Conservation (phyloP, 2,113 vertebrate species). For the Ceratotherium simum region DNA sequence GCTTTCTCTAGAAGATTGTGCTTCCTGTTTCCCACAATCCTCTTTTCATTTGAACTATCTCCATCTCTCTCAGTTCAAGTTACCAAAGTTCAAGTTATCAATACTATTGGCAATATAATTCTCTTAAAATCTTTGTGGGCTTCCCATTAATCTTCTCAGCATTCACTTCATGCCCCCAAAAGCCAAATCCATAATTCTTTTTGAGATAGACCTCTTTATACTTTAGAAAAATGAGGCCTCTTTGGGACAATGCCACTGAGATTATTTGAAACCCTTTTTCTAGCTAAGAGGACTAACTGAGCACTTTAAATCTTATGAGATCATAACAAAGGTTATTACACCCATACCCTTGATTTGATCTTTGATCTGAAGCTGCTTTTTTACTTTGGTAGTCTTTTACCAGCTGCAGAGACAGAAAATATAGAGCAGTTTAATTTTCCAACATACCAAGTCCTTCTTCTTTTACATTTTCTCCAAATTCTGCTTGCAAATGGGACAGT, state of each 20-base stretch:
- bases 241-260: neutral
- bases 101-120: neutral
- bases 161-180: neutral
- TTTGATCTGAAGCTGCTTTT: neutral
- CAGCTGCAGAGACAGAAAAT: conserved; percentile 19
- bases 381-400: neutral
- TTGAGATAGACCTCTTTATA: neutral
- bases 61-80: neutral
- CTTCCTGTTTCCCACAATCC: neutral
- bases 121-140: neutral
- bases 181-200: conserved; percentile 14
- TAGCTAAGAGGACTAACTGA: neutral
- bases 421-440: neutral
- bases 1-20: neutral
- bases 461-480: conserved; percentile 35
- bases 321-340: neutral
- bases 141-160: neutral
- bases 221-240: neutral
- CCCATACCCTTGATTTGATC: neutral
- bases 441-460: neutral
- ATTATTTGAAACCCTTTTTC: neutral
- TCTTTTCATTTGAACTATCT: neutral
- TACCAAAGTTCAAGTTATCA: neutral
- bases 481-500: neutral
- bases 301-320: neutral